Base-by-base conservation (phyloP, 2,888 invertebrate genomes). In the Imbricaverruca yamaguchii region DNA sequence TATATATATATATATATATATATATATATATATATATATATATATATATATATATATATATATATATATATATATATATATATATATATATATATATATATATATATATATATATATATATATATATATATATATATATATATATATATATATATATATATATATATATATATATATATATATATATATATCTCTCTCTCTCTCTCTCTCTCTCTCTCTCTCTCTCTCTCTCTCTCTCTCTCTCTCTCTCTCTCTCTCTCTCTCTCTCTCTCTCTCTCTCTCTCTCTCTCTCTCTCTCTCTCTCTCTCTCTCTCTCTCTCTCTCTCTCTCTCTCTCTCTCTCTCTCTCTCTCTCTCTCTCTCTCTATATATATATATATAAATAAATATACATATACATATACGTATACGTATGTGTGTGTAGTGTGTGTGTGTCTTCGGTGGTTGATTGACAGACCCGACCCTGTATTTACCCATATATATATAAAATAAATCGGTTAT, bases 61-160 rank as follows among this genome's bases (percentile, higher is more conserved):
- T 63, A 67, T 80, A 65, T 65, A 65, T 55, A 65, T 67, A 63
- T 65, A 63, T 39, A 65, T 80, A n/a, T 59, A 59, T 25, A 80
- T 59, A 65, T 80, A 65, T 59, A 65, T 80, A 25, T 65, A 59
- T 39, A 25, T 65, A 61, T 61, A 61, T 61, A 61, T 61, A 61
- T 61, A 57, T 8, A 12, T 8, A 57, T 8, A 57, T 8, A 63
- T 25, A 23, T 8, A 12, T 21, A 25, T 21, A 80, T 4, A 23
- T 21, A 80, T 9, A 57, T 10, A 9, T 10, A 59, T 8, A 21
- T 10, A n/a, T n/a, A n/a, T n/a, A n/a, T n/a, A n/a, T n/a, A n/a
- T n/a, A n/a, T n/a, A n/a, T n/a, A n/a, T n/a, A n/a, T n/a, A n/a
- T n/a, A n/a, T n/a, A n/a, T n/a, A n/a, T n/a, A n/a, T n/a, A n/a